Percentiles rank a stretch among this genome's conserved stretches.
phyloP scores from a whole-genome alignment of 2,888 invertebrate genomes.

The Tryphoninae sp. region DNA sequence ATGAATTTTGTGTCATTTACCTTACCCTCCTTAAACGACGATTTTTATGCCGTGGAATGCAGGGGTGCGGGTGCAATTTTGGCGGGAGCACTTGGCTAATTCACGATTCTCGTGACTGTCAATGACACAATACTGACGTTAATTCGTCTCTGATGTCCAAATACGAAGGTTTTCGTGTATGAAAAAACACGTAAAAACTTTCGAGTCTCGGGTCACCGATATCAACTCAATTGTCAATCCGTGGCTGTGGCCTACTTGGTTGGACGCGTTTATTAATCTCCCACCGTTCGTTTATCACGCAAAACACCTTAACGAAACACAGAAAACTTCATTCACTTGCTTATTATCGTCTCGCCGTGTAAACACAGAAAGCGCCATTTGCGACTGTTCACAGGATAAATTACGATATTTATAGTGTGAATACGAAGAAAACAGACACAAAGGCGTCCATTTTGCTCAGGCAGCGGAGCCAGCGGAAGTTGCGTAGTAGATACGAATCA shows the following conservation, averaged over 20 bases:
- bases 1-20: conserved; percentile 41
- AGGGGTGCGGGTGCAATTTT: conserved; percentile 64
- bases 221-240: conserved; percentile 79
- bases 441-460: conserved; percentile 81
- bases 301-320: conserved; percentile 50
- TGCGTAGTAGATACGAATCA: conserved; percentile 77
- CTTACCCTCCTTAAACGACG: conserved; percentile 44
- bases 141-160: conserved; percentile 19
- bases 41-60: conserved; percentile 61
- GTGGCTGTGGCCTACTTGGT: conserved; percentile 80
- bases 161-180: conserved; percentile 31
- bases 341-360: conserved; percentile 69
- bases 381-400: conserved; percentile 70
- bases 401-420: conserved; percentile 79
- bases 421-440: conserved; percentile 81
- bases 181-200: conserved; percentile 50
- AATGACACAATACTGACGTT: conserved; percentile 22
- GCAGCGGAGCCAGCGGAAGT: conserved; percentile 79
- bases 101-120: conserved; percentile 40
- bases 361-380: conserved; percentile 73
- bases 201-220: conserved; percentile 61
- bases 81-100: conserved; percentile 66
- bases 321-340: conserved; percentile 69
- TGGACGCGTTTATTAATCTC: conserved; percentile 71
- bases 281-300: conserved; percentile 62